Conservation (phyloP, 2,888 invertebrate species). For the Lissocephala sabroskyi region DNA sequence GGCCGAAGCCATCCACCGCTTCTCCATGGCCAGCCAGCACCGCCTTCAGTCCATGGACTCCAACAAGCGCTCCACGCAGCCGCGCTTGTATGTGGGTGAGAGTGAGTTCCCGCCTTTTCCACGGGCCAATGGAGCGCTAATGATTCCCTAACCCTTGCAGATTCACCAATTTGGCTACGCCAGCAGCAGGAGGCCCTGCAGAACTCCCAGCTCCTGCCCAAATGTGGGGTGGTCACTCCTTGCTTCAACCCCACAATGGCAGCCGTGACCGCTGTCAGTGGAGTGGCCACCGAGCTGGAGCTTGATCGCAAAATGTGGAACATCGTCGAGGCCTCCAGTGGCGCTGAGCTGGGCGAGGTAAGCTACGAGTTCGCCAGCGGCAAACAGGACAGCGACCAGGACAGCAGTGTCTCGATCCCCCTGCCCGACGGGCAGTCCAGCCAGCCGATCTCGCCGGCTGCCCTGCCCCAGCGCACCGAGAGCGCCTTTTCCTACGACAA, state of each 20-base stretch:
- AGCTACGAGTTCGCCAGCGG: constrained; percentile 49
- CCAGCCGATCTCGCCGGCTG: neutral
- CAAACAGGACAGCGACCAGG: constrained; percentile 33
- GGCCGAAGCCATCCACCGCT: constrained; percentile 72
- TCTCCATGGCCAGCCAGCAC: constrained; percentile 71
- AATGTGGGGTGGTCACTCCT: constrained; percentile 57
- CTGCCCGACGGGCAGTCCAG: constrained; percentile 21
- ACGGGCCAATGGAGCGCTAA: constrained; percentile 9
- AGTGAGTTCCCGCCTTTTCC: constrained; percentile 36
- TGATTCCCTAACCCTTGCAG: constrained; percentile 38
- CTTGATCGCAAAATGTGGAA: constrained; percentile 74
- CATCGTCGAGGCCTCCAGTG: constrained; percentile 73
- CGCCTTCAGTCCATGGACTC: constrained; percentile 74
- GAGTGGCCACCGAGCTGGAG: constrained; percentile 70
- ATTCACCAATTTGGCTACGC: constrained; percentile 77
- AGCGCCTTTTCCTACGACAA: constrained; percentile 67
- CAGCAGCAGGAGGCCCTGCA: constrained; percentile 72
- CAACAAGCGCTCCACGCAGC: constrained; percentile 74
- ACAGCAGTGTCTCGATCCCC: constrained; percentile 33
- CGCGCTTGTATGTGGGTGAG: constrained; percentile 75
- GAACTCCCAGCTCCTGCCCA: constrained; percentile 50
- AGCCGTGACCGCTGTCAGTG: constrained; percentile 71
- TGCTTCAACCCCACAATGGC: constrained; percentile 69
- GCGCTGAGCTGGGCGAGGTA: constrained; percentile 64
- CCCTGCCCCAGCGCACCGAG: constrained; percentile 38